phyloP scores from a whole-genome alignment of 2,113 vertebrate species.

The Chamaea fasciata region DNA sequence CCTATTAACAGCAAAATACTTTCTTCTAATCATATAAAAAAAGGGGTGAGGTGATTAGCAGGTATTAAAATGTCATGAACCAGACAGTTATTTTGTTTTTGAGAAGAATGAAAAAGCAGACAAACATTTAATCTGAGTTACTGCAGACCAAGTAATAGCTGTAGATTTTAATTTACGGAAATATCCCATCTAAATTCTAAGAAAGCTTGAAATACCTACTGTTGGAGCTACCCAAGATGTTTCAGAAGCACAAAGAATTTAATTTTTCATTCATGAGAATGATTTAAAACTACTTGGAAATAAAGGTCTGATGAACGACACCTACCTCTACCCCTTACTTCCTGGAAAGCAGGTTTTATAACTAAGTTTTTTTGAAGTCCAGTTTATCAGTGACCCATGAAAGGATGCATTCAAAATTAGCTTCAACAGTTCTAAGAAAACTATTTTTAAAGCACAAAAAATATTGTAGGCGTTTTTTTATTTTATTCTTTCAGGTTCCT shows the following conservation, averaged over 20 bases:
- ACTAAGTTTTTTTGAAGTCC: background rate
- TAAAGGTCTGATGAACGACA: background rate
- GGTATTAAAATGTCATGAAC: background rate
- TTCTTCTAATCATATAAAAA: background rate
- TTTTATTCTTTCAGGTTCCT: background rate
- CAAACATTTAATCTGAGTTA: background rate
- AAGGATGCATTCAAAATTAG: background rate
- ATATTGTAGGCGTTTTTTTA: background rate
- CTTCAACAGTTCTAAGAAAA: background rate
- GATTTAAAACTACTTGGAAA: background rate
- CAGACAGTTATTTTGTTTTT: background rate
- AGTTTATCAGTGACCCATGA: background rate
- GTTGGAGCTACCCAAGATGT: background rate
- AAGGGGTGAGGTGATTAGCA: background rate
- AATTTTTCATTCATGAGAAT: background rate
- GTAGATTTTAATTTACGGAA: background rate
- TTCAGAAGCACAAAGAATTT: background rate
- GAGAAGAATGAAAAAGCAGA: background rate
- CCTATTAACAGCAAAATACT: background rate
- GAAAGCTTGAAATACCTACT: background rate
- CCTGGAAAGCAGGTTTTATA: background rate
- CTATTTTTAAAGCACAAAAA: background rate
- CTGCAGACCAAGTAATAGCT: background rate
- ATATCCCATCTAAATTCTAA: background rate
- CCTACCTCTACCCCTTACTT: background rate